These are phyloP conservation scores for Chrysodeixis includens DNA, from an alignment of 2,888 invertebrate species.

Conservation along the genomic window DNA sequence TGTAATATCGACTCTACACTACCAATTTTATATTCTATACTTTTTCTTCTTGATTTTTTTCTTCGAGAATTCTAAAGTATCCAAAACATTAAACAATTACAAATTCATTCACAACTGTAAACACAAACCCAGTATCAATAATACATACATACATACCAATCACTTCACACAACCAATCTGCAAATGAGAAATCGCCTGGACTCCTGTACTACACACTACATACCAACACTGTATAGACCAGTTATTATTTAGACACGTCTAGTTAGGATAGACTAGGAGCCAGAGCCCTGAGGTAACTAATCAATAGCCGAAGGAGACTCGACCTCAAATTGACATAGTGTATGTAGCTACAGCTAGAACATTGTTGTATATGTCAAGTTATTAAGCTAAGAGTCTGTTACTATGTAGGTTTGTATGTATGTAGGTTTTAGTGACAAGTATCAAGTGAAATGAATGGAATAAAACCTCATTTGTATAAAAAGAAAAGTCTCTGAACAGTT, in stretches of 20 bases:
- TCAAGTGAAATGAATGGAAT: no score
- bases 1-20: no score
- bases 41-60: no score
- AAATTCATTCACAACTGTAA: no score
- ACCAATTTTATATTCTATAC: no score
- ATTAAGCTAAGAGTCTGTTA: neutral
- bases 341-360: neutral
- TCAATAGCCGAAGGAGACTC: conserved; percentile 37
- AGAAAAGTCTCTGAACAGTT: no score
- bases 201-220: conserved; percentile 9
- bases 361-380: neutral
- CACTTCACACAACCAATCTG: conserved; percentile 23
- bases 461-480: no score
- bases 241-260: conserved; percentile 44
- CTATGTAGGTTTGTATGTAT: neutral
- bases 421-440: no score
- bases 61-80: no score
- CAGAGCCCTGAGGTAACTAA: conserved; percentile 41
- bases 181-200: conserved; percentile 20
- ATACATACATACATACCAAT: neutral
- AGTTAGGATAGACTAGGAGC: conserved; percentile 27
- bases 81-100: no score
- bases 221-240: neutral
- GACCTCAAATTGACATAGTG: conserved; percentile 17
- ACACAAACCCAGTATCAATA: no score